Conservation (phyloP, 2,797 vertebrate genomes). For the Falco rusticolus region DNA sequence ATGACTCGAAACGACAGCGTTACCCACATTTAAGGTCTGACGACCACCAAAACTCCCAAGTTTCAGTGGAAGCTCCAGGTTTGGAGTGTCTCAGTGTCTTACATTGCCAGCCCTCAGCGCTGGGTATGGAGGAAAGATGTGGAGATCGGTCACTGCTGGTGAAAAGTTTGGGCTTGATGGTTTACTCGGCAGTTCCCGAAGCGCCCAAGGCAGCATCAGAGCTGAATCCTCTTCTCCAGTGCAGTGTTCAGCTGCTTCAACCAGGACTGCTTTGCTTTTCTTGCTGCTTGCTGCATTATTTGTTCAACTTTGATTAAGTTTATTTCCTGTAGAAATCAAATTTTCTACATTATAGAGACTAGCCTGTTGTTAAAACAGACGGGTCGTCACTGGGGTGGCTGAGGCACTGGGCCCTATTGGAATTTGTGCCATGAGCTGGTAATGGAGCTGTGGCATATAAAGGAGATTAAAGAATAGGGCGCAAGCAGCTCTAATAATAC, state of each 20-base stretch:
- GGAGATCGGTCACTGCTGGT: background rate
- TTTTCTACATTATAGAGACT: background rate
- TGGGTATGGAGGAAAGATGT: background rate
- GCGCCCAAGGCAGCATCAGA: background rate
- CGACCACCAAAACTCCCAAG: fast-evolving
- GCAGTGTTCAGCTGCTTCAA: background rate
- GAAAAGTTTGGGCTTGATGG: background rate
- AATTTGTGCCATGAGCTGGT: background rate
- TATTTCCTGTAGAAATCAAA: background rate
- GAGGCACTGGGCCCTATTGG: background rate
- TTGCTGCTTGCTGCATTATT: background rate
- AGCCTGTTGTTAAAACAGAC: background rate
- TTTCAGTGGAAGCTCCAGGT: background rate
- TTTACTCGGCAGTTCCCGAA: background rate
- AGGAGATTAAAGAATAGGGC: background rate
- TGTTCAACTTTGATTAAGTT: background rate
- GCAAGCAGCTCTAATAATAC: background rate
- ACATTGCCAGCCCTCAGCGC: background rate
- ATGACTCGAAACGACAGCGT: background rate
- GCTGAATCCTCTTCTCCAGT: background rate
- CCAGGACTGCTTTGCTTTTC: background rate
- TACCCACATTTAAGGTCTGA: background rate
- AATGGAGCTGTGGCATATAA: background rate
- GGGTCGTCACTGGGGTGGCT: background rate
- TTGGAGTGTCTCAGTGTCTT: background rate